Evolutionary conservation across 2,797 vertebrate genomes (phyloP).

Genomic region (Cirrhinus molitorella): DNA sequence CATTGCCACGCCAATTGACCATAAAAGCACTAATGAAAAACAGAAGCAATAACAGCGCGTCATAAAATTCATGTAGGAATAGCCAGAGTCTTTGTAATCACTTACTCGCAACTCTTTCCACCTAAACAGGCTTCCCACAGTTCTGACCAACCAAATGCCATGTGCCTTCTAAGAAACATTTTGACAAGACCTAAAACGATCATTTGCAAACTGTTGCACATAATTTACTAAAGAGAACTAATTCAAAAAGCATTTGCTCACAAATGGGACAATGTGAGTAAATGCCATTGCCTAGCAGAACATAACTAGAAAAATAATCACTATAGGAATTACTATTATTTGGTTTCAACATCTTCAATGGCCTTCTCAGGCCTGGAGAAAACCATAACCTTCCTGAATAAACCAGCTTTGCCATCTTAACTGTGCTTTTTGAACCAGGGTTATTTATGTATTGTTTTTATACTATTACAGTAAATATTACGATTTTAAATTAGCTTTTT

Average conservation of each 20-base stretch:
- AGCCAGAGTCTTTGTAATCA: neutral
- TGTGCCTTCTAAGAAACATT: neutral
- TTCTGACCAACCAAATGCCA: neutral
- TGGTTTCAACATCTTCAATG: neutral
- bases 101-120: neutral
- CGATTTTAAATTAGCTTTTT: neutral
- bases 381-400: neutral
- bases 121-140: neutral
- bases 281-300: neutral
- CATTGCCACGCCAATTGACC: neutral
- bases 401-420: neutral
- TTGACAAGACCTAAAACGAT: neutral
- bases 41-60: neutral
- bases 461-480: neutral
- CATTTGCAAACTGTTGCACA: neutral
- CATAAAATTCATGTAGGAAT: neutral
- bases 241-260: neutral
- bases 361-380: neutral
- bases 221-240: neutral
- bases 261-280: neutral
- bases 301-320: neutral
- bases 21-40: conserved; percentile 22
- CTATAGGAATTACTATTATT: neutral
- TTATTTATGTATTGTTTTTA: neutral
- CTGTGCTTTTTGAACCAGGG: neutral